Conservation (phyloP, 2,113 vertebrate species). For the Onychostoma macrolepis region DNA sequence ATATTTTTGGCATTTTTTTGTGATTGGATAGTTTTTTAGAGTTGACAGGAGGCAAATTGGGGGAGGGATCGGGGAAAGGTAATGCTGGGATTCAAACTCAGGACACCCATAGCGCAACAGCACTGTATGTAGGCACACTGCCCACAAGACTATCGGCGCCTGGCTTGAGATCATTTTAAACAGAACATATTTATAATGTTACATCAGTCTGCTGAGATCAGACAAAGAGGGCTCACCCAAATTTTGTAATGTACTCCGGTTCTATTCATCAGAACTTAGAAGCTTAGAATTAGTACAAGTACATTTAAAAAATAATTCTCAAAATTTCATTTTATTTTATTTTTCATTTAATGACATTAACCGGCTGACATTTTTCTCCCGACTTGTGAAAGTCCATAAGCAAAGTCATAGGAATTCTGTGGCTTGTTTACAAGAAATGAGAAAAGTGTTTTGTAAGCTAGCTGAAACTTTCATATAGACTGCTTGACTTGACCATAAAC, state of each 20-base stretch:
- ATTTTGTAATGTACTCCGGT: conserved; percentile 39
- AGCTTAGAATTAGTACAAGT: not conserved
- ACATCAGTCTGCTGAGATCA: conserved; percentile 54
- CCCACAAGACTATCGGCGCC: no score
- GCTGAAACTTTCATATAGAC: conserved; percentile 4
- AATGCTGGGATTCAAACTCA: no score
- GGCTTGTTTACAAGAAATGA: not conserved
- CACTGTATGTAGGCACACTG: no score
- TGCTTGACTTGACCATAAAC: not conserved
- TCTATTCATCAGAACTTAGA: not conserved
- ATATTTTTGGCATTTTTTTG: no score
- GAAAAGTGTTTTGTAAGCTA: not conserved
- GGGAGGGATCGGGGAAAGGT: no score
- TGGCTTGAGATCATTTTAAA: conserved; percentile 55
- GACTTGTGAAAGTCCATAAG: not conserved
- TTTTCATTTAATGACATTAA: not conserved
- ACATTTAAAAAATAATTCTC: conserved; percentile 26
- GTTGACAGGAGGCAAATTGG: no score
- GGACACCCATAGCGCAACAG: no score
- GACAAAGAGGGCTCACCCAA: conserved; percentile 28
- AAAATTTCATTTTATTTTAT: conserved; percentile 11
- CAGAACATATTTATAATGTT: conserved; percentile 56
- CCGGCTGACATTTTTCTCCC: not conserved
- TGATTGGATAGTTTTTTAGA: no score
- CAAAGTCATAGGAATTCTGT: not conserved